These are phyloP conservation scores for Paragorgia papillata DNA, from an alignment of 92 coral and sea anemone species.

Conservation along the genomic window DNA sequence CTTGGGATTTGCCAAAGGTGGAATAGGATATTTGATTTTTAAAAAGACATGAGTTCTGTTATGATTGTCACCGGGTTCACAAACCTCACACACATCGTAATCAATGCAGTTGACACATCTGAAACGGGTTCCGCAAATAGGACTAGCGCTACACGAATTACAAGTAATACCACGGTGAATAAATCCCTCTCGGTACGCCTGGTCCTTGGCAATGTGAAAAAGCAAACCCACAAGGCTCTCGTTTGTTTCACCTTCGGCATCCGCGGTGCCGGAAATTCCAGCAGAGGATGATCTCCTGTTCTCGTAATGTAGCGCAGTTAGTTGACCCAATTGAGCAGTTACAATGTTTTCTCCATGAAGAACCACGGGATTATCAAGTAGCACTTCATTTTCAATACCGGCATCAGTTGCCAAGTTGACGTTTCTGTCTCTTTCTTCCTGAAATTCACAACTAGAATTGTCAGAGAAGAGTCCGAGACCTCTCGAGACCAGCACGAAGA, in stretches of 20 bases:
- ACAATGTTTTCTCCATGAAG: not conserved
- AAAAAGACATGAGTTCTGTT: conserved; percentile 88
- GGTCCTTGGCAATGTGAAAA: conserved; percentile 89
- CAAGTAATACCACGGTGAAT: conserved; percentile 98
- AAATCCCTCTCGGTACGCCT: conserved; percentile 84
- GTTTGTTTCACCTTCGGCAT: conserved; percentile 65
- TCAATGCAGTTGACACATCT: conserved; percentile 94
- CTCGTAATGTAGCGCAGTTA: not conserved
- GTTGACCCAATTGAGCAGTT: no score
- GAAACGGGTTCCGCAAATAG: conserved; percentile 89
- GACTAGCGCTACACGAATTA: conserved; percentile 88
- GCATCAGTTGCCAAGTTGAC: not conserved
- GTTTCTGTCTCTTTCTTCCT: conserved; percentile 4
- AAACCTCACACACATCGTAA: conserved; percentile 93
- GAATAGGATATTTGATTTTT: conserved; percentile 86
- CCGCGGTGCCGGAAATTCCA: conserved; percentile 13
- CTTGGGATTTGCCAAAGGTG: conserved; percentile 94
- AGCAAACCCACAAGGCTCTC: conserved; percentile 66
- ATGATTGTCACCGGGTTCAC: conserved; percentile 89
- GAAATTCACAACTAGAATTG: not conserved
- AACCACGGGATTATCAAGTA: not conserved
- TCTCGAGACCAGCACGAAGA: conserved; percentile 67
- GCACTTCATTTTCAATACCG: not conserved
- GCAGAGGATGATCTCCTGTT: conserved; percentile 29
- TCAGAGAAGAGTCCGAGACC: conserved; percentile 53